Evolutionary conservation across 2,888 invertebrate species (phyloP), one percentile per base, ranked within the genome.

Genomic region (Trichopoda pennipes): DNA sequence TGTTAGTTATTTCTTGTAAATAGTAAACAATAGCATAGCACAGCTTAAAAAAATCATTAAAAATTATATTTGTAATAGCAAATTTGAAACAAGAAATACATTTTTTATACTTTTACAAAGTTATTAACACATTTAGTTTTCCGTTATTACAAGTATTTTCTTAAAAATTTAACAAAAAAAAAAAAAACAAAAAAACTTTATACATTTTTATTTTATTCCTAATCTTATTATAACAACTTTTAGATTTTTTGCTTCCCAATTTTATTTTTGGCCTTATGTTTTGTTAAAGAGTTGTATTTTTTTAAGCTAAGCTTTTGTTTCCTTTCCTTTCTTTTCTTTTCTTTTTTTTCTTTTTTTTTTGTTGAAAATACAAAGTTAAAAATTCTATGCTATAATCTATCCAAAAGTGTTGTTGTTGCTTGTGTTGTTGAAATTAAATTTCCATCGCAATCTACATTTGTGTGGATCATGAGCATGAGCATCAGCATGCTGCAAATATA

Each of bases 1-100:
- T 78, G 56, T 76, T 58, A 12, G n/a, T 53, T 63, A 66, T 51
- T 47, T 44, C 35, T 82, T 60, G 47, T 80, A 61, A 82, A 81
- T 75, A 85, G 81, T 81, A 77, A 49, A 49, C 76, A 80, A 79
- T 79, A 82, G 72, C 79, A 79, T 82, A 79, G 79, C 79, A 79
- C 82, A 76, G 82, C 69, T 82, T 72, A 78, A 56, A 63, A 64
- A 74, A 17, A 66, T 70, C n/a, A 75, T 51, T 16, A 68, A 44
- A 49, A 49, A 53, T 44, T 69, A 49, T 35, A 60, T 42, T 63
- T 69, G 16, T 56, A 60, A 60, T 64, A 70, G 70, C 68, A 72
- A 66, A 72, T 77, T 81, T 73, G 32, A 63, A 72, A 77, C 38
- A 19, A 69, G 35, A 79, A 35, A 44, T 73, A 55, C 7, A 21